A percentile compares a stretch with the other conserved stretches of the same genome.
Conservation (phyloP, 92 coral and sea anemone species). For the Galaxea fascicularis region DNA sequence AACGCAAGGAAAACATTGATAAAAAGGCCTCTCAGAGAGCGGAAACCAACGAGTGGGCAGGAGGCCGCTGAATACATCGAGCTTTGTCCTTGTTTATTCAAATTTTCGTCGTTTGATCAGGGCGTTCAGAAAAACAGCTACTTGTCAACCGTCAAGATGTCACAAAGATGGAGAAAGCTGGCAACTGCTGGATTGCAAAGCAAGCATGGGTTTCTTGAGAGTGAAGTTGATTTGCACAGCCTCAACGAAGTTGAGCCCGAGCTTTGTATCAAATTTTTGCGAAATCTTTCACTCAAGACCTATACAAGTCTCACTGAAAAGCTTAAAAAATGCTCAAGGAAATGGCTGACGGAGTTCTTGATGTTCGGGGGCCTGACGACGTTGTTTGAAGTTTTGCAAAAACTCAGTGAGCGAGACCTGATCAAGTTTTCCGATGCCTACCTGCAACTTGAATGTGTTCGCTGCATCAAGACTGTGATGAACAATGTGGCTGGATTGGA, state of each 20-base stretch:
- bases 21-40: no score
- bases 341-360: conserved; percentile 90
- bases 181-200: conserved; percentile 50
- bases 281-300: conserved; percentile 78
- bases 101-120: neutral
- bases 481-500: conserved; percentile 85
- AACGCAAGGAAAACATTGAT: no score
- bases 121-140: neutral
- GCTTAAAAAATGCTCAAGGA: conserved; percentile 64
- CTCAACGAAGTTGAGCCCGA: conserved; percentile 81
- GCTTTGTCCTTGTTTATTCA: no score
- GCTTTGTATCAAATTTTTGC: conserved; percentile 75
- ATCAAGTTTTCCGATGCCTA: conserved; percentile 80
- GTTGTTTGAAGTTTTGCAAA: conserved; percentile 86
- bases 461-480: conserved; percentile 94
- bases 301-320: conserved; percentile 68
- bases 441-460: conserved; percentile 88
- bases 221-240: conserved; percentile 43
- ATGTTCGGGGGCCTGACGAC: conserved; percentile 78
- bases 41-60: no score
- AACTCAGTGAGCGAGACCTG: conserved; percentile 77
- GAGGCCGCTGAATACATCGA: no score
- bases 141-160: conserved; percentile 41
- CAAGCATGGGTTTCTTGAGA: conserved; percentile 27
- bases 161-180: conserved; percentile 72